Conservation (phyloP, 2,888 invertebrate species). For the Cabera pusaria region DNA sequence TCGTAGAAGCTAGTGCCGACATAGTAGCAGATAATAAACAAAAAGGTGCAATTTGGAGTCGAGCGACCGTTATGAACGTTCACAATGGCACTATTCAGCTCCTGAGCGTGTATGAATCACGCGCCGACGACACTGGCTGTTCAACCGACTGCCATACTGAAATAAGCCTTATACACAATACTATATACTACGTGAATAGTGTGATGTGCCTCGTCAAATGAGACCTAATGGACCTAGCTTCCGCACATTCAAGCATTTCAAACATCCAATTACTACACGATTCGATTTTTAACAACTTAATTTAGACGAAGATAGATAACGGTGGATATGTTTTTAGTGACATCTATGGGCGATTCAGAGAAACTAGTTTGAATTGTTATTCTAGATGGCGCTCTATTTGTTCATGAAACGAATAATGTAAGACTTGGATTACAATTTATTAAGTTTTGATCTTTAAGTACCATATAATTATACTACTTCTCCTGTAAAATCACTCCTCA, state of each 20-base stretch:
- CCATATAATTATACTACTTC: too few species aligned
- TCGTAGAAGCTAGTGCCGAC: too few species aligned
- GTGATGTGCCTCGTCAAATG: slow-evolving; percentile 11
- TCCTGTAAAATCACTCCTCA: too few species aligned
- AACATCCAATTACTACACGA: slow-evolving; percentile 7
- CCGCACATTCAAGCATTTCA: slow-evolving; percentile 31
- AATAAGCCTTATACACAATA: too few species aligned
- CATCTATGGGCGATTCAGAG: slow-evolving; percentile 21
- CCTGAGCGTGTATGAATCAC: slow-evolving; percentile 28
- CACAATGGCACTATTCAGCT: slow-evolving; percentile 25
- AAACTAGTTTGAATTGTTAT: too few species aligned
- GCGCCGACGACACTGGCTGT: slow-evolving; percentile 24
- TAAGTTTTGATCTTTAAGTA: too few species aligned
- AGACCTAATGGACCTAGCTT: slow-evolving; percentile 27
- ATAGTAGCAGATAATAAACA: not conserved
- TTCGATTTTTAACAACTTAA: slow-evolving; percentile 14
- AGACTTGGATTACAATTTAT: too few species aligned
- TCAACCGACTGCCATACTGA: too few species aligned
- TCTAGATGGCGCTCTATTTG: too few species aligned
- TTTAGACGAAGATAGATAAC: slow-evolving; percentile 4
- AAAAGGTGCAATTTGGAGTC: slow-evolving; percentile 9
- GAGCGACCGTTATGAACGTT: slow-evolving; percentile 21
- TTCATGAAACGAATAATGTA: too few species aligned
- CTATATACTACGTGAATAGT: too few species aligned
- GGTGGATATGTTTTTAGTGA: slow-evolving; percentile 13